Percentiles rank a stretch among this genome's conserved stretches.
Evolutionary conservation across 2,113 vertebrate species (phyloP).

Genomic region (Phylloscopus whistleri): DNA sequence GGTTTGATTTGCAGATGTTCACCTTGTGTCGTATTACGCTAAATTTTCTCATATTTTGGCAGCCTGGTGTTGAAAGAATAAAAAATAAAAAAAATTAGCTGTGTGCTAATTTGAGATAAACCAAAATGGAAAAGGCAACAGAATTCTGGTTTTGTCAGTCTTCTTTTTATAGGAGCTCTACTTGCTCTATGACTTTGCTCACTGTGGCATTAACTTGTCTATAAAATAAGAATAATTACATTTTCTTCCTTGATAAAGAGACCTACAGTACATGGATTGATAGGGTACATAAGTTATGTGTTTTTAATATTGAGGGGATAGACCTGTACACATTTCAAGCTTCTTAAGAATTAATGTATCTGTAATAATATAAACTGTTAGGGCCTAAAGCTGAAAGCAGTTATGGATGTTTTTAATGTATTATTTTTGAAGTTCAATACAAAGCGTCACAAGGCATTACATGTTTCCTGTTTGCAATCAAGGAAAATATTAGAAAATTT

Average conservation of each 20-base stretch:
- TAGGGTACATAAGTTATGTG: not conserved
- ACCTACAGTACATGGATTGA: not conserved
- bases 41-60: not conserved
- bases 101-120: not conserved
- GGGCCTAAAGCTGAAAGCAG: not conserved
- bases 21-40: not conserved
- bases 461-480: not conserved
- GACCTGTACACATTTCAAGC: not conserved
- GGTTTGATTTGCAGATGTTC: not conserved
- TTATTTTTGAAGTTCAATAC: not conserved
- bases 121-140: not conserved
- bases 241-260: not conserved
- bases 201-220: not conserved
- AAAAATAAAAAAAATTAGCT: not conserved
- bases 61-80: not conserved
- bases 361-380: not conserved
- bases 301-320: not conserved
- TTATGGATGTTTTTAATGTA: not conserved
- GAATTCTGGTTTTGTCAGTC: not conserved
- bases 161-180: not conserved
- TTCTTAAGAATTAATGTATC: not conserved
- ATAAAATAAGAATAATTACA: not conserved
- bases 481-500: not conserved
- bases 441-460: not conserved
- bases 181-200: not conserved